These are phyloP conservation scores for Camelus bactrianus DNA, from an alignment of 2,113 vertebrate genomes.

Conservation along the genomic window DNA sequence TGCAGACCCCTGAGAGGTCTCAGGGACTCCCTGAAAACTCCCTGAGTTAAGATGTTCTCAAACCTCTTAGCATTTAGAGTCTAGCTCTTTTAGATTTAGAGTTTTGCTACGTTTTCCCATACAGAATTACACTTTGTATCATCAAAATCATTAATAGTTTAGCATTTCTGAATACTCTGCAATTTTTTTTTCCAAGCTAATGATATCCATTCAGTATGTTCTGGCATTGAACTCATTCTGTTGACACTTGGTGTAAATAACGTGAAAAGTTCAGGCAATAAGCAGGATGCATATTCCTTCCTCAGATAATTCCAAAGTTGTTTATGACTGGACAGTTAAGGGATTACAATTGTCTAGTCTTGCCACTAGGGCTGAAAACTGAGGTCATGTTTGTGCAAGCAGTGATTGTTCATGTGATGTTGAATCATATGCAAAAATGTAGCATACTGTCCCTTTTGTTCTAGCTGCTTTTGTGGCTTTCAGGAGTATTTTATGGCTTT, in stretches of 20 bases:
- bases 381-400: neutral
- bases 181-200: constrained; percentile 10
- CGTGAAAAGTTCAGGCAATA: neutral
- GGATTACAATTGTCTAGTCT: neutral
- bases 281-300: neutral
- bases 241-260: neutral
- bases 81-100: neutral
- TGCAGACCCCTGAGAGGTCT: neutral
- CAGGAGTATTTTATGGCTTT: neutral
- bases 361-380: neutral
- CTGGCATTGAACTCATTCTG: constrained; percentile 31
- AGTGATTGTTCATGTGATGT: neutral
- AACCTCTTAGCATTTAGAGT: neutral
- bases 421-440: neutral
- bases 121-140: neutral
- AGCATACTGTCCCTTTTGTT: neutral
- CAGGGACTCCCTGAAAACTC: neutral
- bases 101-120: neutral
- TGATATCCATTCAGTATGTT: neutral
- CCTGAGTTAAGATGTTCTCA: neutral
- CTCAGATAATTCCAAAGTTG: neutral
- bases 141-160: neutral
- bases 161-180: neutral
- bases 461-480: neutral
- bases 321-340: neutral